phyloP scores from a whole-genome alignment of 2,113 vertebrate genomes.

The Laterallus jamaicensis region DNA sequence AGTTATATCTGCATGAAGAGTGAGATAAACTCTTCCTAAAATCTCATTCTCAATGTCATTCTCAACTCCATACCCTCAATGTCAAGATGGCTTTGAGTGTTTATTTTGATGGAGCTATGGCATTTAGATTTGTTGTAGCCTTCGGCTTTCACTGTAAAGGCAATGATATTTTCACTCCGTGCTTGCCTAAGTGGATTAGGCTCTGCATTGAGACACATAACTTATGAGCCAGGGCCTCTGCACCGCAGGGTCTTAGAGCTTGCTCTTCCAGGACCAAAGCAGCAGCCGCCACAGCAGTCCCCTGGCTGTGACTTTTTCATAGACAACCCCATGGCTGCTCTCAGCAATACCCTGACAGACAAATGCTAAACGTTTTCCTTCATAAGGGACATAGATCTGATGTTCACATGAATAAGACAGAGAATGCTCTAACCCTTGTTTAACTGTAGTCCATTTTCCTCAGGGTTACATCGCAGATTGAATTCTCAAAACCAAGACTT shows the following conservation, averaged over 20 bases:
- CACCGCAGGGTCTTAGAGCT: background rate
- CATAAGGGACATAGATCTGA: background rate
- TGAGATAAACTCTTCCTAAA: slow-evolving; percentile 31
- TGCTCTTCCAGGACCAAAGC: background rate
- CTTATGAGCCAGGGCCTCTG: background rate
- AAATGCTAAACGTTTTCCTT: background rate
- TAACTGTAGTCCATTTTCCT: background rate
- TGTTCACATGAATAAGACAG: background rate
- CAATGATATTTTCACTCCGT: slow-evolving; percentile 38
- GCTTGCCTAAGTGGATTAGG: slow-evolving; percentile 65
- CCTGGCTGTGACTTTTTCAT: background rate
- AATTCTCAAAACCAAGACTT: background rate
- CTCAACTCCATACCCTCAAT: background rate
- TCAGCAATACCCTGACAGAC: background rate
- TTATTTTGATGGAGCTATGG: slow-evolving; percentile 41
- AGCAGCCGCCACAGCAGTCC: background rate
- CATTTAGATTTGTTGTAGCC: slow-evolving; percentile 46
- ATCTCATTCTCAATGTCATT: slow-evolving; percentile 38
- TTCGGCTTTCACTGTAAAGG: slow-evolving; percentile 16
- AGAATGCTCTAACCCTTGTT: background rate
- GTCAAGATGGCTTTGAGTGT: slow-evolving; percentile 27
- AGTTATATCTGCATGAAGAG: slow-evolving; percentile 39
- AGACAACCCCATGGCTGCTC: background rate
- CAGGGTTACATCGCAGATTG: background rate
- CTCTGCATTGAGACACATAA: slow-evolving; percentile 15